phyloP scores from a whole-genome alignment of 2,888 invertebrate species.

The Ennomos quercinarius region DNA sequence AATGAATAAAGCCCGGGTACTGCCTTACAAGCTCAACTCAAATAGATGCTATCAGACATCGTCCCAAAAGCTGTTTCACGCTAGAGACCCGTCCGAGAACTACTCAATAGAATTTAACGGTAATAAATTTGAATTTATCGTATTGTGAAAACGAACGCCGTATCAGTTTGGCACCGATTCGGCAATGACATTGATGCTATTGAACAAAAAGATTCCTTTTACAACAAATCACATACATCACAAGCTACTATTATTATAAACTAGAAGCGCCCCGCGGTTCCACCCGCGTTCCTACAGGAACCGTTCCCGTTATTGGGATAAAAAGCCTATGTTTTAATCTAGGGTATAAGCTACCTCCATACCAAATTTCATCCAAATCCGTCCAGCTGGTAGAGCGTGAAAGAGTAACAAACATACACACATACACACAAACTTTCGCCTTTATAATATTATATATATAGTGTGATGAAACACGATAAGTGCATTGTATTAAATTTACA shows the following conservation, averaged over 20 bases:
- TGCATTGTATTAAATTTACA: no score
- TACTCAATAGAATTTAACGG: conserved; percentile 29
- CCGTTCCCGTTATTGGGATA: no score
- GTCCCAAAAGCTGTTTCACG: conserved; percentile 13
- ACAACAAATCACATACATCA: conserved; percentile 1
- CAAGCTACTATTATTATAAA: conserved; percentile 3
- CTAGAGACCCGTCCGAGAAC: conserved; percentile 18
- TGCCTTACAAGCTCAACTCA: not conserved
- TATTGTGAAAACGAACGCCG: conserved; percentile 11
- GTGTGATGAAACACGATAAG: conserved; percentile 3
- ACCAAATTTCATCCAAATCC: no score
- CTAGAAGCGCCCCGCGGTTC: no score
- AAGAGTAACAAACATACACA: no score
- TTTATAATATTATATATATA: no score
- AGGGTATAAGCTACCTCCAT: no score
- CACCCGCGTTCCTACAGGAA: no score
- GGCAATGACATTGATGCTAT: conserved; percentile 25
- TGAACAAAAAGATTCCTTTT: conserved; percentile 14
- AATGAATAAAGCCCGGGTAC: conserved; percentile 2
- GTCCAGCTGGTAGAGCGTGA: no score
- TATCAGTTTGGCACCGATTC: conserved; percentile 16
- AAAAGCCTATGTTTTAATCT: no score
- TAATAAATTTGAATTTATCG: conserved; percentile 26
- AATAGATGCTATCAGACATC: conserved; percentile 13
- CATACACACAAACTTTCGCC: no score